phyloP scores from a whole-genome alignment of 2,113 vertebrate species.

The Cryptotis parvus region DNA sequence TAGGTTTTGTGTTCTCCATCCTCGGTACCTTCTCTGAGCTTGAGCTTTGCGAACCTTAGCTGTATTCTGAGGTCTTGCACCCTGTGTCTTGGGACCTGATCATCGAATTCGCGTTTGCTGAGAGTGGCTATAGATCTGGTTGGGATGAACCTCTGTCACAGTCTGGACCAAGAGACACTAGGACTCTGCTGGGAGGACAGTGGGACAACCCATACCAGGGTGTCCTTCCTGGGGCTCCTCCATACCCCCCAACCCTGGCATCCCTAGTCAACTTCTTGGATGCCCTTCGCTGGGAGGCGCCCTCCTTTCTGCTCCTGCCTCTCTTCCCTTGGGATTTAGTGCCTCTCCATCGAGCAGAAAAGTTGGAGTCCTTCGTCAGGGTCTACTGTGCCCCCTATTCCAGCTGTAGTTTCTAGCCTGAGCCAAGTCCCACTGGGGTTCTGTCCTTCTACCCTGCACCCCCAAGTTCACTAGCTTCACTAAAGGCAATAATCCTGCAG shows the following conservation, averaged over 20 bases:
- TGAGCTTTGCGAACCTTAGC: neutral
- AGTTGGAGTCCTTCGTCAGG: fast-evolving
- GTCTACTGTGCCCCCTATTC: neutral
- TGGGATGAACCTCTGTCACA: neutral
- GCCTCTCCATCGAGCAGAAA: neutral
- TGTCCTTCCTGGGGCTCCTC: neutral
- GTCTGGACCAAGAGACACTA: neutral
- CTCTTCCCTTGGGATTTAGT: neutral
- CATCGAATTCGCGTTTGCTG: neutral
- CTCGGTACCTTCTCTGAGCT: neutral
- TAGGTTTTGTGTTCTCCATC: neutral
- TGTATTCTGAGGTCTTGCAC: neutral
- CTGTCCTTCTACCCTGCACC: neutral
- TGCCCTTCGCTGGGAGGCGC: neutral
- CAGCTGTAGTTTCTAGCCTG: neutral
- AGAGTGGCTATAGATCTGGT: neutral
- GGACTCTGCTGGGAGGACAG: neutral
- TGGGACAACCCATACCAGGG: neutral
- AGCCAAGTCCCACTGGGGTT: conserved; percentile 40
- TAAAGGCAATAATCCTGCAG: conserved; percentile 77
- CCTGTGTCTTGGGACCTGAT: neutral
- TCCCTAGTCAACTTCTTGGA: neutral
- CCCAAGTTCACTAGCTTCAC: conserved; percentile 76
- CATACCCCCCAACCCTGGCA: neutral
- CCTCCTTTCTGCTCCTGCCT: no score